Base-by-base conservation (phyloP, 2,113 vertebrate species). In the Syngnathus floridae region DNA sequence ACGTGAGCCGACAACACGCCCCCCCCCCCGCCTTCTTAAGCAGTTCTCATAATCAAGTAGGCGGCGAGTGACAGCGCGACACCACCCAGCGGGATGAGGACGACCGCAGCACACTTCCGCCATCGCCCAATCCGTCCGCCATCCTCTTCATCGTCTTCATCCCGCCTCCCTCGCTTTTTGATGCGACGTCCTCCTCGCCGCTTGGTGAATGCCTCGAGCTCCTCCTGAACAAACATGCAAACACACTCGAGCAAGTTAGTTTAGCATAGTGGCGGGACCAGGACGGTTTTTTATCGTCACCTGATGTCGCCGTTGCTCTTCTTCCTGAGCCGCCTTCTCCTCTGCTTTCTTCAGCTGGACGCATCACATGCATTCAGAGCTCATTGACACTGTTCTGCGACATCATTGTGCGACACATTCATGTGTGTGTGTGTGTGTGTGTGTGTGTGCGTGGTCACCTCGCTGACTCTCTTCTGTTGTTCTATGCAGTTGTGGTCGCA, bases 201-300 rank as follows among this genome's bases (percentile, higher is more conserved):
- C 78, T 97, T 98, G 88, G 97, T 93, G 75, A 97, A 99, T 56
- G 94, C 95, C 79, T 99, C 94, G 75, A 97, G 86, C 89, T 99
- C 96, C 79, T 94, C 94, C 96, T 98, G 81, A 60, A 82, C 26
- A 49, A 16, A 70, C 6, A 45, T 19, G 54, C 54, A 54, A 41
- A 19, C 4, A 5, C 14, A 16, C 43, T 16, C 43, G 12, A 22
- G 31, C 8, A 22, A 40, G 26, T 64, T 64, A 49, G 62, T 26
- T 3, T 49, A 51, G 35, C 35, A 16, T 7, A 36, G 45, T 12
- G n/a, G 22, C 4, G 48, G 48, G 10, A 19, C 16, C 21, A 12
- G 22, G 21, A 38, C 2, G 0, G 1, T 6, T 1, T 16, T 22
- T 45, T 45, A 21, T 22, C 56, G 65, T 75, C 84, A 98, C 96